Evolutionary conservation across 2,797 vertebrate species (phyloP).

Genomic region (Heteromormyrus szaboi): DNA sequence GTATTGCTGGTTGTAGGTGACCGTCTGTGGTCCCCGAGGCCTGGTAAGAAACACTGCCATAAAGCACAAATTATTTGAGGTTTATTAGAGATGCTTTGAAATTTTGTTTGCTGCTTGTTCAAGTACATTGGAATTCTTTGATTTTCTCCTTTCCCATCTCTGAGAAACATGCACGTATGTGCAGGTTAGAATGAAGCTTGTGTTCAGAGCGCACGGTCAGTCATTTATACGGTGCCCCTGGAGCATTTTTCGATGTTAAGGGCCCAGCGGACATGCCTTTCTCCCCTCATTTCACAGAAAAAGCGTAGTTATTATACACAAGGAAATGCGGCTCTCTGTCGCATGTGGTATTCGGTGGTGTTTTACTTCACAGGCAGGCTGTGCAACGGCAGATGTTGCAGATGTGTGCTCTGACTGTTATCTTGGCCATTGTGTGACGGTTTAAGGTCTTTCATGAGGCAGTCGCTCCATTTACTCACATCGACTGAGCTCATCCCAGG

Average conservation of each 20-base stretch:
- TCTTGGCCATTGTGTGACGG: not conserved
- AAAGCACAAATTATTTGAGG: not conserved
- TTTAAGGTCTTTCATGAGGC: not conserved
- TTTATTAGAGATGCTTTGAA: not conserved
- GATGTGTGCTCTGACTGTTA: not conserved
- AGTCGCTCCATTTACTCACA: not conserved
- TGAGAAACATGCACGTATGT: not conserved
- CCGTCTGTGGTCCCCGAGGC: not conserved
- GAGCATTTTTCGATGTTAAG: not conserved
- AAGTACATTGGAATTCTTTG: not conserved
- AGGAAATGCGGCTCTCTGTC: not conserved
- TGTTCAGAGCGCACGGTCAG: not conserved
- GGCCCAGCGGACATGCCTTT: not conserved
- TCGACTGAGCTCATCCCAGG: not conserved
- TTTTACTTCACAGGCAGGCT: not conserved
- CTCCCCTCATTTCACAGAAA: not conserved
- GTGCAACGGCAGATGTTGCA: not conserved
- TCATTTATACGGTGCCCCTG: not conserved
- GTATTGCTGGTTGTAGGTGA: not conserved
- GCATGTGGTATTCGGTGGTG: not conserved
- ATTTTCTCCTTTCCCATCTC: not conserved
- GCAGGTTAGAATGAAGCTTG: not conserved
- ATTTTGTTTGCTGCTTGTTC: not conserved
- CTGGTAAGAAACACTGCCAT: not conserved
- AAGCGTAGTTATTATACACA: not conserved